A percentile compares a stretch with the other conserved stretches of the same genome.
phyloP scores from a whole-genome alignment of 2,797 vertebrate species.

The Coilia nasus region DNA sequence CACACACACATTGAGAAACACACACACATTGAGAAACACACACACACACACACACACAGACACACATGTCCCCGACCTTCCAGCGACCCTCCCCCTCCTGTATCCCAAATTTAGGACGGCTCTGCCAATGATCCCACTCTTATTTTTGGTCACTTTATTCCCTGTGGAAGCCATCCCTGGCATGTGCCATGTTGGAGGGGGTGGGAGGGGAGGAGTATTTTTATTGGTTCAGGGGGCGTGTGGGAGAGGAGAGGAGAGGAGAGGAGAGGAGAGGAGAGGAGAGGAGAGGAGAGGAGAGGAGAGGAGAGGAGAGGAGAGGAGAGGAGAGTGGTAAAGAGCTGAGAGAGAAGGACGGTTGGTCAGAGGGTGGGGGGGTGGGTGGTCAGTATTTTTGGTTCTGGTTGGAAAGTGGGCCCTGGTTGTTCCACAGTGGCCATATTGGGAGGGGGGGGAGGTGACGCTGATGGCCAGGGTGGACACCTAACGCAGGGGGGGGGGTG shows the following conservation, averaged over 20 bases:
- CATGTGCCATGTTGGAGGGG: constrained; percentile 68
- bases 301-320: background rate
- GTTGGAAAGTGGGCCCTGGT: constrained; percentile 34
- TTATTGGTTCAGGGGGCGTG: constrained; percentile 63
- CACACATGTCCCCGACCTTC: background rate
- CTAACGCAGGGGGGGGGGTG: background rate
- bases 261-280: background rate
- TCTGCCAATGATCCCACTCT: constrained; percentile 65
- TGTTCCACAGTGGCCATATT: background rate
- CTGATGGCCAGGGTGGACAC: constrained; percentile 38
- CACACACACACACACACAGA: constrained; percentile 15
- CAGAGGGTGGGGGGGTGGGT: constrained; percentile 61
- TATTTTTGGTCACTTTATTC: constrained; percentile 76
- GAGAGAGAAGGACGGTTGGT: too few relatives aligned
- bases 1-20: background rate
- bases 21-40: background rate
- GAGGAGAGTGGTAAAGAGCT: too few relatives aligned
- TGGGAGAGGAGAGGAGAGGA: background rate
- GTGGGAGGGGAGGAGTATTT: constrained; percentile 72
- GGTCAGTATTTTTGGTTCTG: constrained; percentile 72
- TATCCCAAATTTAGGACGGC: constrained; percentile 50
- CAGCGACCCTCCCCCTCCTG: constrained; percentile 43
- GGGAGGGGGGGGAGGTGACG: background rate
- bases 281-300: background rate
- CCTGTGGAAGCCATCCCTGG: constrained; percentile 78